phyloP scores from a whole-genome alignment of 2,113 vertebrate genomes.

The Fulica atra region DNA sequence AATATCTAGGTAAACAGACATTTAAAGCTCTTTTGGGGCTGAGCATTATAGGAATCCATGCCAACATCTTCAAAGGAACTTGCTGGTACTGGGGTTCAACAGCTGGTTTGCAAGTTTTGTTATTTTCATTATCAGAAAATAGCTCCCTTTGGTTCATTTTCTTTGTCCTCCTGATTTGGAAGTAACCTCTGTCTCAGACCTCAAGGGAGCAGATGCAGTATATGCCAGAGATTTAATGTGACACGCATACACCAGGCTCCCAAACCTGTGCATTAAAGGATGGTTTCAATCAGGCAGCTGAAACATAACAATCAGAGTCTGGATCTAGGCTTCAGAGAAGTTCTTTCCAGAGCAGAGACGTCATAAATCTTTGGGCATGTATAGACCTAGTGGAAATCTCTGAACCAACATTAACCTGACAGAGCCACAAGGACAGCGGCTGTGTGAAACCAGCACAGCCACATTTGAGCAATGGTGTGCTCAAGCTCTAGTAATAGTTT shows the following conservation, averaged over 20 bases:
- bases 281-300: not conserved
- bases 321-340: not conserved
- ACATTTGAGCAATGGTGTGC: not conserved
- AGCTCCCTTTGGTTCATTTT: not conserved
- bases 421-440: not conserved
- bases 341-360: not conserved
- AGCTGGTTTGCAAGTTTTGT: not conserved
- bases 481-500: not conserved
- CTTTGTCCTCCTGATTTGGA: not conserved
- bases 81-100: not conserved
- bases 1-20: not conserved
- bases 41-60: not conserved
- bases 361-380: rapidly evolving
- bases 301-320: not conserved
- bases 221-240: not conserved
- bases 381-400: not conserved
- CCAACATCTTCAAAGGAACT: not conserved
- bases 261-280: not conserved
- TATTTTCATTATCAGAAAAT: not conserved
- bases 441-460: not conserved
- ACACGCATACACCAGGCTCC: not conserved
- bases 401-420: not conserved
- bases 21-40: not conserved
- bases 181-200: not conserved
- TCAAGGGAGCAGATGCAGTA: not conserved